These are phyloP conservation scores for Diabrotica balteata DNA, from an alignment of 2,888 invertebrate genomes.

Conservation along the genomic window DNA sequence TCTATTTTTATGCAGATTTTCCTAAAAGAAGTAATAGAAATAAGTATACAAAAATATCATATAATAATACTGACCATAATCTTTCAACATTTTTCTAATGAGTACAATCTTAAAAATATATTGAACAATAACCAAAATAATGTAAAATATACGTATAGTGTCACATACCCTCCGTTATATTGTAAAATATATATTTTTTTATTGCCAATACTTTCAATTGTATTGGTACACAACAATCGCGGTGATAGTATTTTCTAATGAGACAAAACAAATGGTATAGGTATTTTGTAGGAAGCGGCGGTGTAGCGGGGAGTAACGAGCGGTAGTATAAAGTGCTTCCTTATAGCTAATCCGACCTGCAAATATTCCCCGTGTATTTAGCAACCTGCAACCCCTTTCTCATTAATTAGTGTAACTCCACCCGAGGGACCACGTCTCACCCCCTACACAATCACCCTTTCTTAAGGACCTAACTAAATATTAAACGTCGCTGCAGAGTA, in stretches of 20 bases:
- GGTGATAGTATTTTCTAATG: slow-evolving; percentile 9
- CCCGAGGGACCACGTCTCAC: slow-evolving; percentile 56
- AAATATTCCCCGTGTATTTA: slow-evolving; percentile 58
- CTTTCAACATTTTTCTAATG: too few species aligned
- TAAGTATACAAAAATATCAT: too few species aligned
- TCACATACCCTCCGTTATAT: too few species aligned
- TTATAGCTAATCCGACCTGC: slow-evolving; percentile 45
- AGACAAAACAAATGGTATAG: slow-evolving; percentile 16
- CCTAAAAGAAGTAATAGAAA: too few species aligned
- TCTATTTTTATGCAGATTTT: too few species aligned
- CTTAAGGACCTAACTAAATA: slow-evolving; percentile 53
- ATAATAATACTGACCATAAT: too few species aligned
- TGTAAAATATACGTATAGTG: too few species aligned
- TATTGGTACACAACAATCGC: too few species aligned
- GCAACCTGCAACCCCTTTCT: slow-evolving; percentile 58
- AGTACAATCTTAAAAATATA: too few species aligned
- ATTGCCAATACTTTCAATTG: too few species aligned
- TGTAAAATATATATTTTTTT: too few species aligned
- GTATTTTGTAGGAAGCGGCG: slow-evolving; percentile 7
- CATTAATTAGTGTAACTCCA: slow-evolving; percentile 63
- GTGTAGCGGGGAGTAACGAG: slow-evolving; percentile 6
- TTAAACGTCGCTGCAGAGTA: slow-evolving; percentile 44
- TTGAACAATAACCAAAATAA: too few species aligned
- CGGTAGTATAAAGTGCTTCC: slow-evolving; percentile 12
- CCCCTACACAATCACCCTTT: slow-evolving; percentile 31